phyloP scores from a whole-genome alignment of 2,113 vertebrate species.

The Dromiciops gliroides region DNA sequence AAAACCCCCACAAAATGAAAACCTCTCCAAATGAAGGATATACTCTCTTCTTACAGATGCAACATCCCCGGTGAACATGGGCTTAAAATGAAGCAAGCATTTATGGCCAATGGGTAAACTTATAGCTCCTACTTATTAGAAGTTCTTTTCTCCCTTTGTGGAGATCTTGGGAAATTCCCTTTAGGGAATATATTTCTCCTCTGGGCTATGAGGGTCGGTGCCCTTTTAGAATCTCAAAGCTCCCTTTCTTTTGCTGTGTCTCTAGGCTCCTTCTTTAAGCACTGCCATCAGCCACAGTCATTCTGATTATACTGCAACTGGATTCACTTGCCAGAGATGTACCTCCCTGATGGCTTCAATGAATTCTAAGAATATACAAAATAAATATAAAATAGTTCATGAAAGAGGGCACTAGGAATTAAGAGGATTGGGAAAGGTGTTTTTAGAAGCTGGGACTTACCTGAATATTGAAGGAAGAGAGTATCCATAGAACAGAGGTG shows the following conservation, averaged over 20 bases:
- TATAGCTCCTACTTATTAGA: not conserved
- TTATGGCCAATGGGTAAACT: not conserved
- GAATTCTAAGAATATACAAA: not conserved
- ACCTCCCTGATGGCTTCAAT: not conserved
- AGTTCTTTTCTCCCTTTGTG: not conserved
- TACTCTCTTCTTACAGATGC: not conserved
- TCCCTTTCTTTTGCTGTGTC: not conserved
- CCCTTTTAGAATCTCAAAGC: not conserved
- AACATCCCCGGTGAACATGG: not conserved
- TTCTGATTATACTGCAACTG: not conserved
- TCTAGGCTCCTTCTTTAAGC: not conserved
- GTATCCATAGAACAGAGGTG: no score
- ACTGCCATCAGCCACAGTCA: not conserved
- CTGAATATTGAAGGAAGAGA: no score
- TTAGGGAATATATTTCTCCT: not conserved
- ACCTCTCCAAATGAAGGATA: not conserved
- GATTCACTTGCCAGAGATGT: not conserved
- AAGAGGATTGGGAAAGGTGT: not conserved
- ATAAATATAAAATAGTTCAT: not conserved
- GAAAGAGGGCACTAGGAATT: not conserved
- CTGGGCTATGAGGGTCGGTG: not conserved
- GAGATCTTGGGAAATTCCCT: not conserved
- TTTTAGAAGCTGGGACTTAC: no score
- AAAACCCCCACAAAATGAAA: no score
- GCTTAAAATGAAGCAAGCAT: not conserved